phyloP scores from a whole-genome alignment of 2,797 vertebrate species.

The Melanotaenia nigrans region DNA sequence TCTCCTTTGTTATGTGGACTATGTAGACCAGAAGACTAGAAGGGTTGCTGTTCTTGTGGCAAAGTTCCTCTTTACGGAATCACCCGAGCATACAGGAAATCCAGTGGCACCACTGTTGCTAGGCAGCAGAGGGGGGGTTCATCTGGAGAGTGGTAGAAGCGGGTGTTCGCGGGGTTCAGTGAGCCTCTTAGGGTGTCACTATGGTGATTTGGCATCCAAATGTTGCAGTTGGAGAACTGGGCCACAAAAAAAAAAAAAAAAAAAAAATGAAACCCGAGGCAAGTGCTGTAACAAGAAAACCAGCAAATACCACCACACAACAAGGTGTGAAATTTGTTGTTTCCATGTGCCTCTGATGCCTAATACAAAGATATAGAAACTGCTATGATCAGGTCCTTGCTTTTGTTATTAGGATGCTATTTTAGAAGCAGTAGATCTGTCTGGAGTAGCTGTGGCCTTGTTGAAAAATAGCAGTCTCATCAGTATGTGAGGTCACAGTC shows the following conservation, averaged over 20 bases:
- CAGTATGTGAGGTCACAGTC: constrained; percentile 35
- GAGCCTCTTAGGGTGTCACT: constrained; percentile 82
- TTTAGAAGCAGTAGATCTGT: constrained; percentile 13
- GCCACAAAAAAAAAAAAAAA: constrained; percentile 65
- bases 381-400: not conserved
- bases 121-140: constrained; percentile 66
- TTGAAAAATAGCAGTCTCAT: constrained; percentile 23
- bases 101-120: constrained; percentile 84
- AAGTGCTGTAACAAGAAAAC: constrained; percentile 55
- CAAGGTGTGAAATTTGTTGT: constrained; percentile 34
- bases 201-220: constrained; percentile 85
- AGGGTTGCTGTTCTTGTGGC: constrained; percentile 57
- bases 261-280: constrained; percentile 64
- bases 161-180: constrained; percentile 77
- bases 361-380: not conserved
- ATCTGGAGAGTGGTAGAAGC: constrained; percentile 46
- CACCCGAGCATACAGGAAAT: constrained; percentile 79
- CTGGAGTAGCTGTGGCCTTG: constrained; percentile 30
- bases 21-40: constrained; percentile 19
- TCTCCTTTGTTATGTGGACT: constrained; percentile 16
- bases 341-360: not conserved
- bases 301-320: constrained; percentile 56
- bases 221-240: constrained; percentile 81
- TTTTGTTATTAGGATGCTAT: not conserved
- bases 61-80: constrained; percentile 80